A percentile compares a stretch with the other conserved stretches of the same genome.
Conservation (phyloP, 2,113 vertebrate genomes). For the Engystomops pustulosus region DNA sequence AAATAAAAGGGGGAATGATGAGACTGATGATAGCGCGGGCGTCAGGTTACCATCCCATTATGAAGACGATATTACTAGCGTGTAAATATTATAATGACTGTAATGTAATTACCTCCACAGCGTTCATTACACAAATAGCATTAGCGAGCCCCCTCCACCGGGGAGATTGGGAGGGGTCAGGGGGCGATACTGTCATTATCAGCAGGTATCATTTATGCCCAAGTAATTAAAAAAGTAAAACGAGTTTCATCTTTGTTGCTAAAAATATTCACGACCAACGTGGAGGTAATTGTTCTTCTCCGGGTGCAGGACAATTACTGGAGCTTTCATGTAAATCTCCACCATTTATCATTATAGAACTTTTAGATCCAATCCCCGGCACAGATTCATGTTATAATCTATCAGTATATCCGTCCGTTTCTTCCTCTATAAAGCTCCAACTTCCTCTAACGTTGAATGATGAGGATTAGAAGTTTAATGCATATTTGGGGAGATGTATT, state of each 20-base stretch:
- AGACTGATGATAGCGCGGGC: not conserved
- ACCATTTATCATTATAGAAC: not conserved
- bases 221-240: conserved; percentile 16
- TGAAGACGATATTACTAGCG: not conserved
- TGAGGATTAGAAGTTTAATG: too few relatives aligned
- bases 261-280: not conserved
- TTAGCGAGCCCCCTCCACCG: conserved; percentile 9
- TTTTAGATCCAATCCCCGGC: not conserved
- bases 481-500: too few relatives aligned
- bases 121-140: conserved; percentile 39
- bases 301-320: not conserved
- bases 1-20: conserved; percentile 15
- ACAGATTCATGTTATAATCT: not conserved
- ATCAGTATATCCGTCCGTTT: not conserved
- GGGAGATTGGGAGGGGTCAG: conserved; percentile 1
- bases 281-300: not conserved
- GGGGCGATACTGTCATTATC: conserved; percentile 43
- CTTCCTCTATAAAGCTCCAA: not conserved
- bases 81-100: conserved; percentile 17
- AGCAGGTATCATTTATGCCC: conserved; percentile 26
- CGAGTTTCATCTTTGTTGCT: conserved; percentile 11
- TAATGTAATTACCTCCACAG: conserved; percentile 24
- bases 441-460: too few relatives aligned
- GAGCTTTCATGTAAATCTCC: not conserved
- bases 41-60: conserved; percentile 1